Evolutionary conservation across 1,140 invertebrate species (phyloP), one percentile per base, ranked within the genome.

Genomic region (Oryctes rhinoceros): DNA sequence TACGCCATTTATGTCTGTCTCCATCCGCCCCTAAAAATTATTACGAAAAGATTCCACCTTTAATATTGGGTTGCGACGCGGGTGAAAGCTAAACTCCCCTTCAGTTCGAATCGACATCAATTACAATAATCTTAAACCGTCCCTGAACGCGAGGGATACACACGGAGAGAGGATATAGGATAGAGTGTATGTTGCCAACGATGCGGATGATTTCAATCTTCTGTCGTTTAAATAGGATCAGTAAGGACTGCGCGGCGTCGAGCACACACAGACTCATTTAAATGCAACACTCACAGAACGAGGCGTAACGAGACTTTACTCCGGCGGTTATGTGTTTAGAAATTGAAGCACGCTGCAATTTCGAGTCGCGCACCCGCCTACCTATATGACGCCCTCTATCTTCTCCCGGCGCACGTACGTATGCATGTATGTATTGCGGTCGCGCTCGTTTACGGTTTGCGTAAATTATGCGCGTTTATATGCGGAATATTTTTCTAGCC

Each of bases 181-280:
- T 71, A 37, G 18, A 35, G 65, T 49, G 76, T 59, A 79, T 76
- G 62, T 77, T 78, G 77, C 74, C 65, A 81, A 78, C 76, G 76
- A 81, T 80, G 77, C 80, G 80, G 47, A 75, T 78, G 80, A 81
- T 81, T 79, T 81, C 80, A 81, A 81, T 81, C 80, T 81, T 78
- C 67, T 78, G 37, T 78, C 80, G 80, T 81, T 81, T 81, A 81
- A 81, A 81, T 79, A 81, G 80, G 77, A 79, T 79, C 80, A 81
- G 77, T n/a, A 30, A 74, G 65, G 37, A 74, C 62, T 37, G 44
- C 65, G 24, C 78, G 71, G 65, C 78, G 47, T 79, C 71, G 78
- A 71, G 65, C 65, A 74, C 48, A 49, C 78, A 65, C 44, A 47
- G 78, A 79, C 78, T 79, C 78, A 79, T 79, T 79, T 79, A 79